A percentile compares a stretch with the other conserved stretches of the same genome.
These are phyloP conservation scores for Watsonalla cultraria DNA, from an alignment of 2,888 invertebrate genomes.

Conservation along the genomic window DNA sequence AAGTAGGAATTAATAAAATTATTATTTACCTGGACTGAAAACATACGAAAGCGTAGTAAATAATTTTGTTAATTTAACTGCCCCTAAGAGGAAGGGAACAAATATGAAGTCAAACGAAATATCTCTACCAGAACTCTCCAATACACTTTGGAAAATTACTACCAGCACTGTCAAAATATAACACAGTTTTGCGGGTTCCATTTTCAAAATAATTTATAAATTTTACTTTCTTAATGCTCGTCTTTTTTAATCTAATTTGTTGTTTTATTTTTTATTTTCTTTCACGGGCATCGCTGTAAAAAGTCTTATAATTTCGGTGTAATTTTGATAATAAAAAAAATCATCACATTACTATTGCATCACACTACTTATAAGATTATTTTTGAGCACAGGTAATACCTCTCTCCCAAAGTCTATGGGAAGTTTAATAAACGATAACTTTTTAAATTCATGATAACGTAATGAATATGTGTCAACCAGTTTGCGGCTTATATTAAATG, in stretches of 20 bases:
- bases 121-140: neutral
- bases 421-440: no score
- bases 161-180: neutral
- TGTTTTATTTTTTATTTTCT: no score
- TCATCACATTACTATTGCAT: no score
- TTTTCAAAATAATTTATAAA: neutral
- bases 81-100: neutral
- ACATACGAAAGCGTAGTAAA: neutral
- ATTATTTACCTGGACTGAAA: neutral
- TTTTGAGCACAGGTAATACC: no score
- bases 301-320: no score
- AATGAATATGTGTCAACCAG: neutral
- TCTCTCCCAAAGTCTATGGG: no score
- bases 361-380: no score
- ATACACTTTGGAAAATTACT: neutral
- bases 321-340: no score
- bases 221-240: no score
- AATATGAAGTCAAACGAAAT: neutral
- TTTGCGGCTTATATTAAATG: neutral
- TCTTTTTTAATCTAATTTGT: no score
- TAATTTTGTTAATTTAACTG: neutral
- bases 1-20: neutral
- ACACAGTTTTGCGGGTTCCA: neutral
- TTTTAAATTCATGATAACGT: neutral
- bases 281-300: no score